These are phyloP conservation scores for Pristionchus exspectatus DNA, from an alignment of 2,888 invertebrate species.

Conservation along the genomic window DNA sequence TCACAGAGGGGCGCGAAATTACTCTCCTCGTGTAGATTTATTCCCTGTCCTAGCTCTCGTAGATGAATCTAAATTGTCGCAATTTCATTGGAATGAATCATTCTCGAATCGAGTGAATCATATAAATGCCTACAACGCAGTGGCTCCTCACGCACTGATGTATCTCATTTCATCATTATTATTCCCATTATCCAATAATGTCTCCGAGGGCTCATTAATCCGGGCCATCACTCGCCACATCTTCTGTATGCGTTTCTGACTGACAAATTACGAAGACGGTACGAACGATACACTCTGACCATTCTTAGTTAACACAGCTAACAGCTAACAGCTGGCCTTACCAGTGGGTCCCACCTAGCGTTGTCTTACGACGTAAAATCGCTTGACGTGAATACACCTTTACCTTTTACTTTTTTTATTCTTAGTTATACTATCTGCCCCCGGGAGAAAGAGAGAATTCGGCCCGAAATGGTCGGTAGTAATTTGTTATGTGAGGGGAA, in stretches of 20 bases:
- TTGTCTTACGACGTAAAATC: too few species aligned
- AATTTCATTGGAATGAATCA: background rate
- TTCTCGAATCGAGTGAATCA: background rate
- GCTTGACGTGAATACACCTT: too few species aligned
- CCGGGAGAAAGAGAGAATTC: background rate
- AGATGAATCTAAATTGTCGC: background rate
- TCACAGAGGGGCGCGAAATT: background rate
- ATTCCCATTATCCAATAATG: background rate
- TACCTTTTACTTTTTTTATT: too few species aligned
- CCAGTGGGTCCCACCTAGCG: too few species aligned
- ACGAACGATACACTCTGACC: too few species aligned
- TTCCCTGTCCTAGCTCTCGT: background rate
- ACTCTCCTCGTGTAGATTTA: background rate
- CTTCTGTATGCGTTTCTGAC: background rate
- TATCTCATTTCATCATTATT: background rate
- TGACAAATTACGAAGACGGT: too few species aligned
- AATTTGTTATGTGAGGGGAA: constrained; percentile 1
- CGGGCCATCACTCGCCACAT: background rate
- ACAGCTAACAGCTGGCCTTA: too few species aligned
- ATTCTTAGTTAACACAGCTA: too few species aligned
- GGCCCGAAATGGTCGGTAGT: constrained; percentile 3
- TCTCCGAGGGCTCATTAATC: background rate
- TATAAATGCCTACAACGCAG: background rate
- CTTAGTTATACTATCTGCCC: background rate
- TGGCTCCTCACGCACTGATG: background rate